Evolutionary conservation across 1,140 invertebrate genomes (phyloP), one percentile per base, ranked within the genome.

Genomic region (Heliconius hewitsoni): DNA sequence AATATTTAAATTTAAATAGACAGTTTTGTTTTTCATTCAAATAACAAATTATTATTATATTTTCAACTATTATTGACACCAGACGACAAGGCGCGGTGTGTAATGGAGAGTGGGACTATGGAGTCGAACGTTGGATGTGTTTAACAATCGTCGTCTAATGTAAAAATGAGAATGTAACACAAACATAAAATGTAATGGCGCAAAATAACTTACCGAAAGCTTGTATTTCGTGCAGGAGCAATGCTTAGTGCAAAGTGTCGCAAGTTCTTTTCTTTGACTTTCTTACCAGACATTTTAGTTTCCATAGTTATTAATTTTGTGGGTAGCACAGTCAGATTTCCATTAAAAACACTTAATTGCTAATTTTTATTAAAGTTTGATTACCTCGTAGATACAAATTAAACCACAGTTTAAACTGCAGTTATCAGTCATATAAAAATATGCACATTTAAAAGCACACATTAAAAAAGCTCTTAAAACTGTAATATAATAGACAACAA

Each of bases 181-280:
- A 76, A 73, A 79, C 34, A 78, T 57, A 80, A 76, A 85, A 81
- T 79, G 80, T 66, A 82, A 80, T 79, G 27, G 76, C 80, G 78
- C 82, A 85, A 85, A 83, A 19, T 71, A 88, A 89, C 88, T 88
- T 87, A 90, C 87, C 87, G 50, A 76, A 82, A 81, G 79, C 79
- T 70, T 27, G 81, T 82, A 83, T 74, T 23, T 80, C 81, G 80
- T 83, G 84, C 83, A 81, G 76, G 81, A 73, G 78, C 37, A 75
- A 79, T 81, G 80, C 73, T 72, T 39, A 34, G 79, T 81, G 79
- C 79, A 73, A 72, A n/a, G 30, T 71, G 70, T 72, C 13, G 60
- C 60, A 66, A 66, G 19, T 60, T 66, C 11, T 11, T 66, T 66
- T 66, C 60, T 66, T 66, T 27, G 11, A 66, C 9, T 27, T 66